phyloP scores from a whole-genome alignment of 1,140 invertebrate genomes.

The Akabosia matsudoensis region DNA sequence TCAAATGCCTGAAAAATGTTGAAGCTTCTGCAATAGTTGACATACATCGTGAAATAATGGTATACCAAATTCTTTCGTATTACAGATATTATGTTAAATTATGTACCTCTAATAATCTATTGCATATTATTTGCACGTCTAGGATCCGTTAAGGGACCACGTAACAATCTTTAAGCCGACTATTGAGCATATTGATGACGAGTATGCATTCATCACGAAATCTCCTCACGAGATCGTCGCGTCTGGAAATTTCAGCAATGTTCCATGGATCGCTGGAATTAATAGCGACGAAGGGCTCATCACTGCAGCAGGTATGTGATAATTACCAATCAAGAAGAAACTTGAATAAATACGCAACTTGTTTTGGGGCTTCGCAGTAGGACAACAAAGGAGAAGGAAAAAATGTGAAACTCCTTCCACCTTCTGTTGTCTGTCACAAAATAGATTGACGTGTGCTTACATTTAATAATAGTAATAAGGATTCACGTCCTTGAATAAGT shows the following conservation, averaged over 20 bases:
- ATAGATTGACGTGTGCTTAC: no score
- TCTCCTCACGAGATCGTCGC: conserved; percentile 33
- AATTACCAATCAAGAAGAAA: no score
- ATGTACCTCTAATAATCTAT: background rate
- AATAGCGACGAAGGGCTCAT: conserved; percentile 42
- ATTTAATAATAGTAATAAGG: no score
- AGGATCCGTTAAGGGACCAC: conserved; percentile 37
- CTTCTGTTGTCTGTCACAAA: no score
- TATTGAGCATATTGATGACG: conserved; percentile 22
- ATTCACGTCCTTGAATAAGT: no score
- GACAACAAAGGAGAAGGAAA: no score
- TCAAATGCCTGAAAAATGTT: conserved; percentile 19
- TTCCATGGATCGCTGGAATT: conserved; percentile 36
- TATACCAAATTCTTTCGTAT: background rate
- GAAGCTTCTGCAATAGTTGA: conserved; percentile 27
- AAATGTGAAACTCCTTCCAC: no score
- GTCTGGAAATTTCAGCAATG: conserved; percentile 33
- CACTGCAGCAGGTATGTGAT: conserved; percentile 23
- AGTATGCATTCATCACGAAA: conserved; percentile 31
- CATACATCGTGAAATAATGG: conserved; percentile 29
- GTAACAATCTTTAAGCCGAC: conserved; percentile 37
- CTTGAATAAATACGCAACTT: no score
- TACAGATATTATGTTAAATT: background rate
- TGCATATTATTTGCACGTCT: background rate
- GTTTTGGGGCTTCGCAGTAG: no score